Evolutionary conservation across 1,140 invertebrate genomes (phyloP).

Genomic region (Eriosoma lanigerum): DNA sequence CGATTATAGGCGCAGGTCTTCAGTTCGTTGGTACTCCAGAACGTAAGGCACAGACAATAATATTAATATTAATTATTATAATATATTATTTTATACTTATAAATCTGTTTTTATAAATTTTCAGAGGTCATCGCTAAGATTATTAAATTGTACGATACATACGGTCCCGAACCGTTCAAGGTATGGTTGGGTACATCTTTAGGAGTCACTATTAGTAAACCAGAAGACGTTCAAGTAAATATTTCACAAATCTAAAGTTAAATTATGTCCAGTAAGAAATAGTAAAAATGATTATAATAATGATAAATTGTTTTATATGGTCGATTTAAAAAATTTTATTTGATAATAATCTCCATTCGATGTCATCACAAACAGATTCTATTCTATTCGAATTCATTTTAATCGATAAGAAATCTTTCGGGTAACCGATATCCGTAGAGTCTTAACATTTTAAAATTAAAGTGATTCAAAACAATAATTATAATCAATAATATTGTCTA

Average conservation of each 20-base stretch:
- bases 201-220: slow-evolving; percentile 59
- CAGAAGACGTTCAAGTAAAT: slow-evolving; percentile 59
- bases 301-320: too few relatives aligned
- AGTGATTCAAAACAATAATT: not conserved
- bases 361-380: too few relatives aligned
- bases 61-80: not conserved
- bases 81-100: too few relatives aligned
- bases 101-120: slow-evolving; percentile 48
- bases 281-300: too few relatives aligned
- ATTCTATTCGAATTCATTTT: too few relatives aligned
- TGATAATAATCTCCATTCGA: too few relatives aligned
- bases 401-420: too few relatives aligned
- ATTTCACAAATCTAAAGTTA: not conserved
- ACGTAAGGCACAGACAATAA: not conserved
- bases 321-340: too few relatives aligned
- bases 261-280: too few relatives aligned
- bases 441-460: too few relatives aligned
- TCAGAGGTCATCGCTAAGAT: slow-evolving; percentile 58
- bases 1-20: slow-evolving; percentile 64
- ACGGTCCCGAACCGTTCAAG: slow-evolving; percentile 57
- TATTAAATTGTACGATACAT: slow-evolving; percentile 55
- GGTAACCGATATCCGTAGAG: too few relatives aligned
- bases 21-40: slow-evolving; percentile 58
- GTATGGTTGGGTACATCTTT: slow-evolving; percentile 61
- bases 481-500: not conserved